Evolutionary conservation across 2,113 vertebrate genomes (phyloP), one percentile per base, ranked within the genome.

Genomic region (Prochilodus magdalenae): DNA sequence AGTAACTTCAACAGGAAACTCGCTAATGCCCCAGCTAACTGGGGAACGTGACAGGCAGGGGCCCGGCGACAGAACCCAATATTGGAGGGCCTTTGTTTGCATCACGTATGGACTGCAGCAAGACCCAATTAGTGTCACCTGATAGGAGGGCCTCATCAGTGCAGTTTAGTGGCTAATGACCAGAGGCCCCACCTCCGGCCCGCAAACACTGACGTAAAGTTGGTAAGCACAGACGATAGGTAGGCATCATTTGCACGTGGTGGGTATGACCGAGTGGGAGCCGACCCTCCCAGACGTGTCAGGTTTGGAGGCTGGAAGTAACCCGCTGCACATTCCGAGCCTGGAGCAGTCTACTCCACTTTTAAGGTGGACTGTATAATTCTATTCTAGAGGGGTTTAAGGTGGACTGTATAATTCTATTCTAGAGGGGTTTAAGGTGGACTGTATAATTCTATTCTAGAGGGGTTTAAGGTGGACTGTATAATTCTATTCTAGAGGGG

Each of bases 101-200:
- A 91, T 93, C 92, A 93, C 88, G 91, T 93, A 93, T 90, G 91
- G 90, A 89, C 91, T 91, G 86, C 89, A 91, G 91, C 87, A 90
- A 93, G 94, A 92, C 92, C 94, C 93, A 94, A 93, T 94, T 94
- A 94, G 92, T 91, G 90, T 90, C 90, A 94, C 92, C 93, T 93
- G 93, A 94, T 92, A 92, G 92, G 88, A 91, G 89, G 92, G 93
- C 94, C 94, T 93, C 94, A 93, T 93, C 92, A 94, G 93, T 90
- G 91, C 93, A 93, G 93, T 94, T 94, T 93, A 91, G 93, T 88
- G 89, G 88, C 92, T 91, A 92, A 91, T 89, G 83, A 89, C 90
- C 87, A 89, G 89, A 90, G 94, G 93, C 95, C 94, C 94, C 95
- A 95, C 90, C 87, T 86, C 88, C 87, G 89, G 88, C 86, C 53